Evolutionary conservation across 2,888 invertebrate species (phyloP), one percentile per base, ranked within the genome.

Genomic region (Nowickia ferox): DNA sequence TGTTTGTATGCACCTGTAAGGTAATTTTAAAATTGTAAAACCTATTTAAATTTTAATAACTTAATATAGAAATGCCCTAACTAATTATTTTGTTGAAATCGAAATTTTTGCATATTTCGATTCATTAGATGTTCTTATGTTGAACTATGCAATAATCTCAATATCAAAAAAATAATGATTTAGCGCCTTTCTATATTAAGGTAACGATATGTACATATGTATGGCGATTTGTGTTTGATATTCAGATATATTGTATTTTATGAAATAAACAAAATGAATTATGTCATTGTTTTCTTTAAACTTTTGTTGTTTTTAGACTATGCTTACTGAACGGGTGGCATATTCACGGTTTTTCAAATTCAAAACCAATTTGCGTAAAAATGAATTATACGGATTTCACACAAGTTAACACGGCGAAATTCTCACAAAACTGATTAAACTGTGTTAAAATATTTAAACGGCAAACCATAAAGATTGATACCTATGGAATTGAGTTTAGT

Each of bases 281-380:
- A 80, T 76, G 75, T 80, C 75, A 84, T 69, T 68, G 30, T 69
- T 53, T 5, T 22, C 48, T 66, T 53, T 75, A 19, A 46, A 6
- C 5, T 38, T 15, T 59, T 30, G 9, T 38, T 38, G 2, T 57
- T 78, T 74, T 78, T 63, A 38, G 30, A 38, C 11, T 61, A 76
- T 66, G 59, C 88, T 87, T 88, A 88, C 88, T 88, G 84, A 76
- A 88, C 87, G 53, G 88, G 88, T 83, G 88, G 86, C 88, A 88
- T 87, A 77, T 84, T 83, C 55, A 61, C 19, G n/a, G 38, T 61
- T 53, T 59, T 65, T 66, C 11, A 53, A 66, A 22, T 77, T 51
- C 63, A 44, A 63, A 40, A 69, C 30, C 22, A 65, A 65, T 46
- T 42, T 48, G 65, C 38, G 15, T n/a, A n/a, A 19, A 42, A 71